phyloP scores from a whole-genome alignment of 2,888 invertebrate species.

The Cerastis leucographa region DNA sequence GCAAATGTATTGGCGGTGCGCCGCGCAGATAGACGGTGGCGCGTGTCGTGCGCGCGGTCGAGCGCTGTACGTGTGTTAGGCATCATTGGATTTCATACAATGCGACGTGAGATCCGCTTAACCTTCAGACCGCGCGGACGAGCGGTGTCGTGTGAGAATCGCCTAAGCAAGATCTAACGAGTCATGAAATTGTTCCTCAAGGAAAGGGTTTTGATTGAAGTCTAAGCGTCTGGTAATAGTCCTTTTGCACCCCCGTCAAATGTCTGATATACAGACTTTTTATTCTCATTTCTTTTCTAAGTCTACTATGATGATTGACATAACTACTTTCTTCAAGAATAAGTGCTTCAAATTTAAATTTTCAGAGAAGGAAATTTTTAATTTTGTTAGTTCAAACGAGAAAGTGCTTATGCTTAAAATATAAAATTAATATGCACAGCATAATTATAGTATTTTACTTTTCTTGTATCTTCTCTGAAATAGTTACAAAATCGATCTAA shows the following conservation, averaged over 20 bases:
- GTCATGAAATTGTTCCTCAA: not conserved
- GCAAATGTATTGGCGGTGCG: not conserved
- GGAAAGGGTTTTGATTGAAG: constrained; percentile 14
- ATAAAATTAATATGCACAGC: too few relatives aligned
- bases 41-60: not conserved
- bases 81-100: not conserved
- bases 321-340: not conserved
- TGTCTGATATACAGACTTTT: not conserved
- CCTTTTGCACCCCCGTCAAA: not conserved
- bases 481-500: constrained; percentile 37
- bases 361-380: not conserved
- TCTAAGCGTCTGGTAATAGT: not conserved
- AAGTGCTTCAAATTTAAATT: not conserved
- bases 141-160: not conserved
- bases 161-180: not conserved
- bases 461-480: not conserved
- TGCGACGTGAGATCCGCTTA: not conserved
- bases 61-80: not conserved
- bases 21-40: not conserved
- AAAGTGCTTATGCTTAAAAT: not conserved
- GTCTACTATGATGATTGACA: not conserved
- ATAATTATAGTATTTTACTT: not conserved
- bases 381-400: not conserved
- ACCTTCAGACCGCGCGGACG: not conserved
- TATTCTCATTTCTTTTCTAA: not conserved